Percentiles rank a stretch among this genome's conserved stretches.
Conservation (phyloP, 2,888 invertebrate species). For the Chrysomela aeneicollis region DNA sequence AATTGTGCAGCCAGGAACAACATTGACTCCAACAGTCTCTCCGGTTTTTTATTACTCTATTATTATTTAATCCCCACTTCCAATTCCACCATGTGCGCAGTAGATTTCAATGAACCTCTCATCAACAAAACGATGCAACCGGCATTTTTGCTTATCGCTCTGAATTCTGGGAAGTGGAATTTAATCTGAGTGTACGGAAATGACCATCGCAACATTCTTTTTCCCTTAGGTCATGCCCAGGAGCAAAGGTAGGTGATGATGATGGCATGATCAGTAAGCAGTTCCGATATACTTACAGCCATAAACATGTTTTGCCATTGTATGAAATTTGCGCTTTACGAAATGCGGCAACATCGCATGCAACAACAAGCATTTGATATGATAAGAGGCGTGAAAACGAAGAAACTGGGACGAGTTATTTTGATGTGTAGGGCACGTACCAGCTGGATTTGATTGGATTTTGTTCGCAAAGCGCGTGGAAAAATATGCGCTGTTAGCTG, state of each 20-base stretch:
- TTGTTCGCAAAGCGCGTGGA: too few species aligned
- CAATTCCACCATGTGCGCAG: too few species aligned
- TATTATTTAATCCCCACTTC: too few species aligned
- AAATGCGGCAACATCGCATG: not conserved
- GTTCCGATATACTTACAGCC: not conserved
- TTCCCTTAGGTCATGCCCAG: slow-evolving; percentile 15
- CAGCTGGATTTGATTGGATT: too few species aligned
- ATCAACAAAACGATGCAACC: slow-evolving; percentile 5
- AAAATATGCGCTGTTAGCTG: too few species aligned
- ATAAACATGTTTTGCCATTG: not conserved
- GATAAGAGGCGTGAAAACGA: not conserved
- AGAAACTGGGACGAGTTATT: not conserved
- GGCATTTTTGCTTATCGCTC: slow-evolving; percentile 21
- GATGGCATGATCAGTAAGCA: not conserved
- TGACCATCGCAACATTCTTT: slow-evolving; percentile 29
- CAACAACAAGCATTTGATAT: not conserved
- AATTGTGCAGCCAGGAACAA: too few species aligned
- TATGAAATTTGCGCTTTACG: too few species aligned
- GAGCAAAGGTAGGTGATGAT: not conserved
- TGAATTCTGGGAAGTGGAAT: slow-evolving; percentile 25
- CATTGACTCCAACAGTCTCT: too few species aligned
- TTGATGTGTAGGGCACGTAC: not conserved
- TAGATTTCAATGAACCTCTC: not conserved
- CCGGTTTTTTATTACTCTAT: too few species aligned
- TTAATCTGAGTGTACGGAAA: slow-evolving; percentile 29